These are phyloP conservation scores for Caenorhabditis parvicauda DNA, from an alignment of 2,888 invertebrate species.

Conservation along the genomic window DNA sequence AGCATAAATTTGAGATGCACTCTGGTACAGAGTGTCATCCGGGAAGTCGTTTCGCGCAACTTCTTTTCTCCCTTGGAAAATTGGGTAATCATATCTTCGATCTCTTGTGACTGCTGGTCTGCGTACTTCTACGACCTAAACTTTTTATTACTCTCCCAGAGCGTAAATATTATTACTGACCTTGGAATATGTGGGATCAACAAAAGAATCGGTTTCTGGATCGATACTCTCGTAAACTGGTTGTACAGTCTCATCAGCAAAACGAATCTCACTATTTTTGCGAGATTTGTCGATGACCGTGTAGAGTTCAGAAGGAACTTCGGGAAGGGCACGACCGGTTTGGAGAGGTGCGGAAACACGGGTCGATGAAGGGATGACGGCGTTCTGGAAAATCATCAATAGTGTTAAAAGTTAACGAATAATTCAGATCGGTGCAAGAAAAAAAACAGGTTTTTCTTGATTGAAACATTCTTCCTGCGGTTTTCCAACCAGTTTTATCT, in stretches of 20 bases:
- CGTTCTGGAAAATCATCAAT: neutral
- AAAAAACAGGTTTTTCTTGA: no score
- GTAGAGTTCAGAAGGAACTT: slow-evolving; percentile 38
- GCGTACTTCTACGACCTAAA: slow-evolving; percentile 27
- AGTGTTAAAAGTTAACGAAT: no score
- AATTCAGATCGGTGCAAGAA: no score
- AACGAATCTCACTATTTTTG: slow-evolving; percentile 29
- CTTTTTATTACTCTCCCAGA: neutral
- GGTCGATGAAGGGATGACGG: no score
- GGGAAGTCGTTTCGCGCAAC: slow-evolving; percentile 5
- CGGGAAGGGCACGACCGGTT: slow-evolving; percentile 36
- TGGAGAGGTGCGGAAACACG: slow-evolving; percentile 24
- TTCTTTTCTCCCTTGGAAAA: slow-evolving; percentile 34
- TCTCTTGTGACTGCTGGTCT: slow-evolving; percentile 16
- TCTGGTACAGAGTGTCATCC: slow-evolving; percentile 46
- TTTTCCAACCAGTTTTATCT: no score
- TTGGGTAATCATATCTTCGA: slow-evolving; percentile 49
- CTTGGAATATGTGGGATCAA: slow-evolving; percentile 56
- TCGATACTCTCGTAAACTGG: slow-evolving; percentile 56
- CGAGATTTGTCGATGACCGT: slow-evolving; percentile 38
- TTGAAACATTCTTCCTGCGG: no score
- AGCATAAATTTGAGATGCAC: slow-evolving; percentile 57
- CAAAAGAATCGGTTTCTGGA: slow-evolving; percentile 47
- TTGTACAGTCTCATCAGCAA: slow-evolving; percentile 44
- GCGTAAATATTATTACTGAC: slow-evolving; percentile 15